These are phyloP conservation scores for Erythrocebus patas DNA, from an alignment of 2,113 vertebrate genomes.

Conservation along the genomic window DNA sequence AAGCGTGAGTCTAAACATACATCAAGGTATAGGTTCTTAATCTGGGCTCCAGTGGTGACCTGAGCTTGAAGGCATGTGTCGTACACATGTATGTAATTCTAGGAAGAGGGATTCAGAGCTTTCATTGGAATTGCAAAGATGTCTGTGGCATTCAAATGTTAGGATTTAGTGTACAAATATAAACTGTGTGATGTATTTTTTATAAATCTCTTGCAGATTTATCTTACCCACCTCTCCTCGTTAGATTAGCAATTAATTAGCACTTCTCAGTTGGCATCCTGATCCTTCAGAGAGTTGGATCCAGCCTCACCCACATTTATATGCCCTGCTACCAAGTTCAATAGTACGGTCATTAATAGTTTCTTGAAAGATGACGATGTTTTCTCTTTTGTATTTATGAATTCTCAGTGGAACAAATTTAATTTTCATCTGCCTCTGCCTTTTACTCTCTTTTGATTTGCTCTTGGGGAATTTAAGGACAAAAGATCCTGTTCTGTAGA, in stretches of 20 bases:
- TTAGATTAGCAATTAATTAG: constrained; percentile 35
- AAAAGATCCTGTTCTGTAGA: neutral
- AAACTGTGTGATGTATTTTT: neutral
- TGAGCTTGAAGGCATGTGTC: neutral
- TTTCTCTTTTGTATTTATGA: constrained; percentile 36
- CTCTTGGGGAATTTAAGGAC: neutral
- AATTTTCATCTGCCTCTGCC: constrained; percentile 10
- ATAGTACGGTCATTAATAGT: neutral
- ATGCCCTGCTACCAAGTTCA: neutral
- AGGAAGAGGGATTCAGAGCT: neutral
- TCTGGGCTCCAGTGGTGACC: neutral
- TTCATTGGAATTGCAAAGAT: constrained; percentile 10
- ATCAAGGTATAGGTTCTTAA: neutral
- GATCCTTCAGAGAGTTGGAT: neutral
- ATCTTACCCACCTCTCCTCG: neutral
- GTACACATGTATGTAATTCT: neutral
- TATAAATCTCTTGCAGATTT: neutral
- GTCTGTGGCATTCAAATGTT: neutral
- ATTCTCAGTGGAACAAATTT: constrained; percentile 33
- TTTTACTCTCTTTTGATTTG: constrained; percentile 31
- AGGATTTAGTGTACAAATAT: neutral
- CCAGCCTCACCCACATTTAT: neutral
- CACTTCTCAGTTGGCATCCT: neutral
- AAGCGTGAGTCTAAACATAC: neutral
- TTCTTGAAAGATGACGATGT: neutral